Evolutionary conservation across 2,888 invertebrate species (phyloP).

Genomic region (Tetranychus piercei): DNA sequence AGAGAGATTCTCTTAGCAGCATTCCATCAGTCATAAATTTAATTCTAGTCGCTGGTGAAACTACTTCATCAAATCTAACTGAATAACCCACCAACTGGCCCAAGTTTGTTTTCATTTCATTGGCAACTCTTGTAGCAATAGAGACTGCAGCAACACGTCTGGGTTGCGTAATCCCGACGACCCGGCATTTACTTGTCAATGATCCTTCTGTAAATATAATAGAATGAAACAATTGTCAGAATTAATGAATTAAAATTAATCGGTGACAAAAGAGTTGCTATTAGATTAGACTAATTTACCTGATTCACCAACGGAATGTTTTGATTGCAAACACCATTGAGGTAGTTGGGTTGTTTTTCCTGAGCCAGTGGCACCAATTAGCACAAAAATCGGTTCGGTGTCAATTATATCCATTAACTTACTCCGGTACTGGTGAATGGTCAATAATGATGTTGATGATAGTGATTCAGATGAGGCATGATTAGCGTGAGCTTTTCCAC

Average conservation of each 20-base stretch:
- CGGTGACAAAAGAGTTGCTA: not conserved
- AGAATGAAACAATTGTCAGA: not conserved
- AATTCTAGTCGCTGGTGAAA: slow-evolving; percentile 58
- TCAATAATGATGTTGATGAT: not conserved
- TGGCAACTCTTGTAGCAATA: slow-evolving; percentile 38
- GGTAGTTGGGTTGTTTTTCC: slow-evolving; percentile 97
- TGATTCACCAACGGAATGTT: not conserved
- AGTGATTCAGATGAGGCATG: slow-evolving; percentile 1
- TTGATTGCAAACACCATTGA: slow-evolving; percentile 33
- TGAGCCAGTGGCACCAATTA: slow-evolving; percentile 88
- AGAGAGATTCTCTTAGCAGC: slow-evolving; percentile 70
- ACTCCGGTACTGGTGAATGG: not conserved
- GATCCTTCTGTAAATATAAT: slow-evolving; percentile 46
- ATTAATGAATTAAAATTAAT: not conserved
- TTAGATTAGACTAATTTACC: not conserved
- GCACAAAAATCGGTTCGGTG: slow-evolving; percentile 39
- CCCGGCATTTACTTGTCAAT: slow-evolving; percentile 47
- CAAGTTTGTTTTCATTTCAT: slow-evolving; percentile 36
- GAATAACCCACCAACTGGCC: slow-evolving; percentile 38
- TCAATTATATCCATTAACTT: slow-evolving; percentile 8
- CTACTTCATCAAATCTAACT: slow-evolving; percentile 78
- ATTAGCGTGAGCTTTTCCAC: not conserved
- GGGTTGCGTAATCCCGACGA: slow-evolving; percentile 42
- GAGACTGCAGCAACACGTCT: slow-evolving; percentile 36
- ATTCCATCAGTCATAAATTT: slow-evolving; percentile 85